These are phyloP conservation scores for Ectemnius continuus DNA, from an alignment of 2,888 invertebrate genomes.

Conservation along the genomic window DNA sequence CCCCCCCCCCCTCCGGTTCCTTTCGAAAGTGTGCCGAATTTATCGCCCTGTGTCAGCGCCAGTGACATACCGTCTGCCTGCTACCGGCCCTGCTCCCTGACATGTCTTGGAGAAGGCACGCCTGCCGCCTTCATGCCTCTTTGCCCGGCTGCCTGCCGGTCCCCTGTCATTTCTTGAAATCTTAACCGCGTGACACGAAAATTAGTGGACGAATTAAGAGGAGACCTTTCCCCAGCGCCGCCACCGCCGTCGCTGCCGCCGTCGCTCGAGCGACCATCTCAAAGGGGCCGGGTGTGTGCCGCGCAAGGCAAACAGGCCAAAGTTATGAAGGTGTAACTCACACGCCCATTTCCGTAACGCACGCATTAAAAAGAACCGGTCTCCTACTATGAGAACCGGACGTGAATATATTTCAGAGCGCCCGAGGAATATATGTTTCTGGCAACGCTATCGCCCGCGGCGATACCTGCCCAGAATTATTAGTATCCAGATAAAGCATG, in stretches of 20 bases:
- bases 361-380: background rate
- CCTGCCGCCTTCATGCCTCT: background rate
- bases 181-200: constrained; percentile 13
- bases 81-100: constrained; percentile 47
- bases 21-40: constrained; percentile 57
- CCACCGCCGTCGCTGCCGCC: background rate
- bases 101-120: constrained; percentile 24
- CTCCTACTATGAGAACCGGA: background rate
- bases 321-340: constrained; percentile 3
- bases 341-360: constrained; percentile 7
- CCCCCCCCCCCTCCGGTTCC: constrained; percentile 11
- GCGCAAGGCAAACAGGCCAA: constrained; percentile 1
- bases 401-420: constrained; percentile 1
- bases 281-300: background rate
- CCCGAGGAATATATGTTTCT: background rate
- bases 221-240: background rate
- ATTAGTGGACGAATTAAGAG: constrained; percentile 25
- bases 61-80: constrained; percentile 22
- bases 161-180: constrained; percentile 18
- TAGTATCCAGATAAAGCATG: no score
- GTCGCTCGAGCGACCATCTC: background rate
- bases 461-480: no score
- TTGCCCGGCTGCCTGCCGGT: background rate
- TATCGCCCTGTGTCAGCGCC: constrained; percentile 58
- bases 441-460: background rate